Evolutionary conservation across 2,113 vertebrate genomes (phyloP), one percentile per base, ranked within the genome.

Genomic region (Aptenodytes patagonicus): DNA sequence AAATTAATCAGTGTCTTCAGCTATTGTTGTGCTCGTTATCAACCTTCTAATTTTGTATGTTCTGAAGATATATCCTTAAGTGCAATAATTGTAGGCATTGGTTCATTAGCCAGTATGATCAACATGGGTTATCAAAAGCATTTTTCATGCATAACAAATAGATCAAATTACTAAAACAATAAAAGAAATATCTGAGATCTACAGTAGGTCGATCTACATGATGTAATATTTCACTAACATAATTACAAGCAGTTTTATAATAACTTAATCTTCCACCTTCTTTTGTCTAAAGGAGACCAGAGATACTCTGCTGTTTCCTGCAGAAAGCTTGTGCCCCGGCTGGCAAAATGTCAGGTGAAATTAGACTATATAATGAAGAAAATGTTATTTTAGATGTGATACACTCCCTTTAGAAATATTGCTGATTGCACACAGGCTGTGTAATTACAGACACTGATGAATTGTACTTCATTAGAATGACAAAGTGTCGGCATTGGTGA

Each of bases 401-500:
- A 95, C 82, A 76, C 42, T 90, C 58, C 51, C 40, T 89, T 94
- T 75, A 94, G 93, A 96, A 95, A 97, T 95, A 89, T 90, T 87
- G 70, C 89, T 96, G 95, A 97, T 95, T 88, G 95, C 36, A 86
- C 61, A 90, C 83, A 96, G 92, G 79, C 85, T 94, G 76, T 87
- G 87, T 96, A 97, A 97, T 97, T 80, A 97, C 49, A 92, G 76
- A 54, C 68, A 94, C 76, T 92, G 28, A 61, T 44, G 77, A 95
- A 95, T 29, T 93, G 46, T 61, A 93, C n/a, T 83, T 92, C 82
- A 90, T 91, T 96, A 95, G 77, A 97, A 94, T 73, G 96, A 97
- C 95, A 96, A 96, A 93, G 83, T 89, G 57, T 55, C n/a, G 1
- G n/a, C 83, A 79, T 22, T 82, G 76, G 66, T 49, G 42, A 96